phyloP scores from a whole-genome alignment of 1,140 invertebrate species.

The Lepidurus apus region DNA sequence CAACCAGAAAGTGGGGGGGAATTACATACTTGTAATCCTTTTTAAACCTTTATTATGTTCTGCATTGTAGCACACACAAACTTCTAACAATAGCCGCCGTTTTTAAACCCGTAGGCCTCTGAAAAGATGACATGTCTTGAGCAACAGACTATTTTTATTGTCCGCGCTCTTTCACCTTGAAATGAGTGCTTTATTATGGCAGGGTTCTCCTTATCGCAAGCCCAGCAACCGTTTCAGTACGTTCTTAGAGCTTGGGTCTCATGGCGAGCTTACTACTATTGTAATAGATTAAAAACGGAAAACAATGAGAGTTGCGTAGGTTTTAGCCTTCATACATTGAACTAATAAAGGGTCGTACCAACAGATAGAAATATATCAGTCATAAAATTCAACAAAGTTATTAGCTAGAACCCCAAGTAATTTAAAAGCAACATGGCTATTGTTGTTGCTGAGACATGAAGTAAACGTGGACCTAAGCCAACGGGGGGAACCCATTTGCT shows the following conservation, averaged over 20 bases:
- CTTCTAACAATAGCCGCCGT: neutral
- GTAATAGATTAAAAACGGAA: neutral
- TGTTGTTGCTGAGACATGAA: neutral
- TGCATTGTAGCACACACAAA: neutral
- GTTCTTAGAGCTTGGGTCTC: neutral
- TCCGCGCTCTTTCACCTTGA: neutral
- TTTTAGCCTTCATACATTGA: neutral
- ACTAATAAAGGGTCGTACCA: neutral
- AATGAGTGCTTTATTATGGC: neutral
- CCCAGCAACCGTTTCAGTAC: neutral
- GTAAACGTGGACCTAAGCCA: too few species aligned
- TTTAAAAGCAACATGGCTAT: neutral
- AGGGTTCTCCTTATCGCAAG: neutral
- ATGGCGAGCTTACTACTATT: neutral
- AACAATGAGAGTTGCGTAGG: neutral
- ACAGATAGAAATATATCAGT: slow-evolving; percentile 5
- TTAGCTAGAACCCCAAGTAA: neutral
- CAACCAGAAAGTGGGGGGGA: neutral
- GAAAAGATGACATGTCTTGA: neutral
- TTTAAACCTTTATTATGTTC: neutral
- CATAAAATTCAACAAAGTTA: neutral
- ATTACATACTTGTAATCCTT: neutral
- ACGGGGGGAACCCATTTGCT: too few species aligned
- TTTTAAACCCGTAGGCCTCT: neutral
- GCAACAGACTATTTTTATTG: neutral